These are phyloP conservation scores for Lemur catta DNA, from an alignment of 2,797 vertebrate species.

Conservation along the genomic window DNA sequence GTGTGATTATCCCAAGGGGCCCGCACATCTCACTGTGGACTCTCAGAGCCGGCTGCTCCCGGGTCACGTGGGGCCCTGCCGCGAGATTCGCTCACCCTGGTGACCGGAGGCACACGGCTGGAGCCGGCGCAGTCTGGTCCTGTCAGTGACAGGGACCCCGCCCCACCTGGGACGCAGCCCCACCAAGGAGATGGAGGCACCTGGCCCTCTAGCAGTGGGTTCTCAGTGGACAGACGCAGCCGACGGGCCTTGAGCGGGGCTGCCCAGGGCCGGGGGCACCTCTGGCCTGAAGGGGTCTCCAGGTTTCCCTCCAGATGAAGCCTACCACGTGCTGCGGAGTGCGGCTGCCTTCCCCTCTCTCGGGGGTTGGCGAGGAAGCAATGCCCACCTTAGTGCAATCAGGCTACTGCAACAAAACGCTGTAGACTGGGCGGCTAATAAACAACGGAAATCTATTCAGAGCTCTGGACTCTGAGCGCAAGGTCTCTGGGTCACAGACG, in stretches of 20 bases:
- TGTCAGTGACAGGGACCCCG: accelerated
- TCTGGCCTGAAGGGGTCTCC: conserved; percentile 61
- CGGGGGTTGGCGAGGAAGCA: conserved; percentile 67
- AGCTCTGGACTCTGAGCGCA: too few species aligned
- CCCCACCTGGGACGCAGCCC: accelerated
- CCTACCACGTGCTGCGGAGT: not conserved
- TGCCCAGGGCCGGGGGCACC: conserved; percentile 47
- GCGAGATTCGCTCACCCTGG: accelerated
- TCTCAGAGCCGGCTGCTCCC: not conserved
- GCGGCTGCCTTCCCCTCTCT: conserved; percentile 66
- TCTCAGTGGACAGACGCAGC: conserved; percentile 65
- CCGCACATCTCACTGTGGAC: too few species aligned
- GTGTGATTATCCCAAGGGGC: accelerated
- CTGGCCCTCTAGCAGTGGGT: conserved; percentile 72
- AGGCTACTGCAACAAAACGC: too few species aligned
- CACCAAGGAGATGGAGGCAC: conserved; percentile 40
- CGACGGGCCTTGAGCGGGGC: conserved; percentile 74
- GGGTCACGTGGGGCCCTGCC: accelerated
- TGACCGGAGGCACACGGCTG: accelerated
- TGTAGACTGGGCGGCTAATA: accelerated
- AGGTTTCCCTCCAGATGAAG: conserved; percentile 64
- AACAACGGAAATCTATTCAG: accelerated
- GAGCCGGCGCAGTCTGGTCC: not conserved
- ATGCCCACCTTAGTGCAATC: not conserved
- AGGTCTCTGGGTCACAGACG: not conserved